phyloP scores from a whole-genome alignment of 2,888 invertebrate genomes.

The Monoplex corrugatus region DNA sequence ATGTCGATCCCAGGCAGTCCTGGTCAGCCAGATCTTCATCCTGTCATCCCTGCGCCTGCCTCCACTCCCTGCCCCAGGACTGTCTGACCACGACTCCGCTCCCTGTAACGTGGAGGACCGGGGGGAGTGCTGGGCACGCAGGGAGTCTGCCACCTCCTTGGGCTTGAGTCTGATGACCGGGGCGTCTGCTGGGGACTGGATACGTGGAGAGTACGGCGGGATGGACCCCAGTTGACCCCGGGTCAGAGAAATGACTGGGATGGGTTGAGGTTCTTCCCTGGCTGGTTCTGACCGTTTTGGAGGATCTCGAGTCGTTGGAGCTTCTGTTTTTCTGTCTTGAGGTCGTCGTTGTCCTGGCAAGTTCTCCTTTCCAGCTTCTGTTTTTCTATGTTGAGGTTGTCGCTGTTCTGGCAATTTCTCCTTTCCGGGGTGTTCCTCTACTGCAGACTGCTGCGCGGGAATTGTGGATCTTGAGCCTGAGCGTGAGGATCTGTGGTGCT shows the following conservation, averaged over 20 bases:
- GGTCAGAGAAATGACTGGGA: constrained; percentile 12
- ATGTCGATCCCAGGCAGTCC: not conserved
- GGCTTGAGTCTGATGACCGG: not conserved
- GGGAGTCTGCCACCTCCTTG: not conserved
- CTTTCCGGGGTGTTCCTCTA: not conserved
- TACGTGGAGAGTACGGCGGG: not conserved
- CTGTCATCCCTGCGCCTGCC: not conserved
- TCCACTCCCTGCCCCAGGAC: not conserved
- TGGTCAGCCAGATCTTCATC: constrained; percentile 42
- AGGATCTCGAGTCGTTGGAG: not conserved
- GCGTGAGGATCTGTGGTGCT: constrained; percentile 1
- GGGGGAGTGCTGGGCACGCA: not conserved
- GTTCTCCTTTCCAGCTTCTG: not conserved
- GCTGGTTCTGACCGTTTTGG: not conserved
- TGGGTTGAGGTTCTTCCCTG: not conserved
- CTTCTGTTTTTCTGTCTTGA: too few relatives aligned
- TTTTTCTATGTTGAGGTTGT: too few relatives aligned
- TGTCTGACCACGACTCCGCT: not conserved
- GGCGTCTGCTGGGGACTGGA: not conserved
- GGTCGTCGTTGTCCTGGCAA: not conserved
- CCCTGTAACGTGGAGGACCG: constrained; percentile 9
- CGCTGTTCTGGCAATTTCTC: not conserved
- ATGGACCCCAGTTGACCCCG: not conserved
- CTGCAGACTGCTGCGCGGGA: not conserved
- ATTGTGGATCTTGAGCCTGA: not conserved